These are phyloP conservation scores for Melanotaenia nigrans DNA, from an alignment of 2,797 vertebrate species.

Conservation along the genomic window DNA sequence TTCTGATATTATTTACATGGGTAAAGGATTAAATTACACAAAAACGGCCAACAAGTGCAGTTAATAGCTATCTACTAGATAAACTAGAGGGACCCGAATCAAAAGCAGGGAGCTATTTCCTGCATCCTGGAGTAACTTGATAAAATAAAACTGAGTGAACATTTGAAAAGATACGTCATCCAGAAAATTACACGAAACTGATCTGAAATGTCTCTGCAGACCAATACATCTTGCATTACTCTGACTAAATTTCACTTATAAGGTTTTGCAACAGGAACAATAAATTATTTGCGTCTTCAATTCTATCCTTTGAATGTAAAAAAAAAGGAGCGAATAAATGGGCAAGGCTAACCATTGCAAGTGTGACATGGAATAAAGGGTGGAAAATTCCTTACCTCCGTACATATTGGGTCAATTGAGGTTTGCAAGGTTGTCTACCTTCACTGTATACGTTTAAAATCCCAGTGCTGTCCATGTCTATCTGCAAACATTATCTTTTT, in stretches of 20 bases:
- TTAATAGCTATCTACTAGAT: not conserved
- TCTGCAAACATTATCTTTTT: too few species aligned
- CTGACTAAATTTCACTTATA: conserved; percentile 22
- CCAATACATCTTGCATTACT: conserved; percentile 34
- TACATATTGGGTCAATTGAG: not conserved
- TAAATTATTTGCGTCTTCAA: not conserved
- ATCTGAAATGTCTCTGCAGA: conserved; percentile 40
- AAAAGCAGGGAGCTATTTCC: not conserved
- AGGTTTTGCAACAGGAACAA: not conserved
- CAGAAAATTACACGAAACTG: not conserved
- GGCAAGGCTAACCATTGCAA: not conserved
- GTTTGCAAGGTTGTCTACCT: not conserved
- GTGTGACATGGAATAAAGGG: not conserved
- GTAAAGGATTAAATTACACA: not conserved
- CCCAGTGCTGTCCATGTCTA: not conserved
- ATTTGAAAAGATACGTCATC: not conserved
- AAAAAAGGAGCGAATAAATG: not conserved
- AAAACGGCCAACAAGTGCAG: not conserved
- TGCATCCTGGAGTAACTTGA: not conserved
- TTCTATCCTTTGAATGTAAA: not conserved
- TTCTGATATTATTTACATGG: not conserved
- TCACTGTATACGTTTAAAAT: not conserved
- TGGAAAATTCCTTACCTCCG: not conserved
- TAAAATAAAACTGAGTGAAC: not conserved
- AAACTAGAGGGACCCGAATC: not conserved